Conservation (phyloP, 2,113 vertebrate species). For the Ochotona curzoniae region DNA sequence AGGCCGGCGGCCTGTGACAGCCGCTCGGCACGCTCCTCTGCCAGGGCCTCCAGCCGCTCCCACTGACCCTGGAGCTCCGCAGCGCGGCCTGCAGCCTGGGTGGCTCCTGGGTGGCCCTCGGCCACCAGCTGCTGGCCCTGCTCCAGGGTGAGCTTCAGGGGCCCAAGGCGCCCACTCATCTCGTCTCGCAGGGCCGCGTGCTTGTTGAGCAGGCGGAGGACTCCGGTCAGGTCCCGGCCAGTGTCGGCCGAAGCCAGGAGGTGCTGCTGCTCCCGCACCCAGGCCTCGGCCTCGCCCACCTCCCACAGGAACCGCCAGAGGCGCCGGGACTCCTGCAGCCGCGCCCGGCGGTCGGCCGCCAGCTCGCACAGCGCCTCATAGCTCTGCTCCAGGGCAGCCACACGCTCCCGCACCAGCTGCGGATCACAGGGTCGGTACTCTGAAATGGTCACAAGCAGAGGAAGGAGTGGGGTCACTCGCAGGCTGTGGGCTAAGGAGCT, state of each 20-base stretch:
- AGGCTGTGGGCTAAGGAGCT: too few relatives aligned
- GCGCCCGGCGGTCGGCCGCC: constrained; percentile 85
- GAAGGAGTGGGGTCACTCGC: too few relatives aligned
- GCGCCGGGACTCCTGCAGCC: constrained; percentile 92
- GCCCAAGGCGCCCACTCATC: constrained; percentile 93
- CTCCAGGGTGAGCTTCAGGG: constrained; percentile 90
- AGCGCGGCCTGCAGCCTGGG: constrained; percentile 83
- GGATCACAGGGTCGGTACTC: constrained; percentile 95
- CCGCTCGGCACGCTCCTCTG: constrained; percentile 87
- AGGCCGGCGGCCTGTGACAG: constrained; percentile 90
- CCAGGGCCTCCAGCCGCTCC: constrained; percentile 90
- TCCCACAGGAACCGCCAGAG: constrained; percentile 97
- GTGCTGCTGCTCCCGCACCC: constrained; percentile 95
- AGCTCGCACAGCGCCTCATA: constrained; percentile 92
- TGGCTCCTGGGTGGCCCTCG: constrained; percentile 90
- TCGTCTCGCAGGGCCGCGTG: constrained; percentile 93
- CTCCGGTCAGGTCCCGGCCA: constrained; percentile 92
- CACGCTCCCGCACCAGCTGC: constrained; percentile 90
- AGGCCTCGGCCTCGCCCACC: constrained; percentile 93
- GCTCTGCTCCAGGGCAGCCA: constrained; percentile 87
- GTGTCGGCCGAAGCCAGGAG: constrained; percentile 91
- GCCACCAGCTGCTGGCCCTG: constrained; percentile 89
- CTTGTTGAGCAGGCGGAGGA: constrained; percentile 92
- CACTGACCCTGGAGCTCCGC: constrained; percentile 90
- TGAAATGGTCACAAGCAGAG: constrained; percentile 62